Base-by-base conservation (phyloP, 2,797 vertebrate genomes). In the Dendrocincla fuliginosa region DNA sequence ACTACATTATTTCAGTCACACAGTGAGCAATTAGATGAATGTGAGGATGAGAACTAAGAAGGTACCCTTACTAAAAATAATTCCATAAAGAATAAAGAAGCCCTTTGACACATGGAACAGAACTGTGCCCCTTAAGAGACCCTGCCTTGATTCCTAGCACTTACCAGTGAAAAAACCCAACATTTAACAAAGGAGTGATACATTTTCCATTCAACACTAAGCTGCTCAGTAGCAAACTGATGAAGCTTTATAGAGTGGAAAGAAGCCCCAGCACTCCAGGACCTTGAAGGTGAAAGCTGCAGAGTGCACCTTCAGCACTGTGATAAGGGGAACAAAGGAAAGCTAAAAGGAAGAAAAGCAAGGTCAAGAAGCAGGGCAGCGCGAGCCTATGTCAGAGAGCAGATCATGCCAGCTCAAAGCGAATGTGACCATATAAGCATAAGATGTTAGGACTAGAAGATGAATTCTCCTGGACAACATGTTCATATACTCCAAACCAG, bases 361-460 rank as follows among this genome's bases (percentile, higher is more conserved):
- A 96, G 91, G 87, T 80, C 89, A 92, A 93, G 68, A 56, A 60
- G 81, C 23, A 44, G 56, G 44, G 56, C 55, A 95, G 49, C 1
- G 1, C 37, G 79, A 74, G 28, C 11, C 56, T 56, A 5, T 19
- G 67, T 74, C 78, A 91, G 60, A 74, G 23, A 69, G 59, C 23
- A 87, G 74, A 82, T 70, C 70, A 52, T n/a, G 33, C 28, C 68
- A 87, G 37, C 27, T 59, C 25, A 27, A 47, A 49, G 69, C 59
- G 4, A 84, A 33, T 0, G 0, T 42, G 74, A 41, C 18, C 39
- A 73, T 27, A 24, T 11, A 77, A 53, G 28, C 15, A 6, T 8
- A 67, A 63, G 32, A 49, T 70, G 63, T 59, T 44, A 82, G 22
- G 27, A 75, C 24, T 23, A 44, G 49, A 90, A 69, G 35, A 46